A percentile compares a stretch with the other conserved stretches of the same genome.
These are phyloP conservation scores for Drosophila cyrtoloma DNA, from an alignment of 2,888 invertebrate genomes.

Conservation along the genomic window DNA sequence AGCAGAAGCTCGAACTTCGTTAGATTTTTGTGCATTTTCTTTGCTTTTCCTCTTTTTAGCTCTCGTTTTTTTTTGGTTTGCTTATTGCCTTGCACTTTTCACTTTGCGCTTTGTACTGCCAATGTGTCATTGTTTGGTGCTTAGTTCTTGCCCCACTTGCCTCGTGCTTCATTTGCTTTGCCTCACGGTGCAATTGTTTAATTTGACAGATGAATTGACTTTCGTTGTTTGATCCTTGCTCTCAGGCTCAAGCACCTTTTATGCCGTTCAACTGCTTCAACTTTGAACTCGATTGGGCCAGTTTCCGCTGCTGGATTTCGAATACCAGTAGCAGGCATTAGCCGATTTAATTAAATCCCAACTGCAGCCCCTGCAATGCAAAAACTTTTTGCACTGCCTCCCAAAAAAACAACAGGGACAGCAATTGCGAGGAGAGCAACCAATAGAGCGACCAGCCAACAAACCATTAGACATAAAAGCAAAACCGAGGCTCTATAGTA, in stretches of 20 bases:
- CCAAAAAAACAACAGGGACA: conserved; percentile 56
- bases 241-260: conserved; percentile 15
- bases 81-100: conserved; percentile 69
- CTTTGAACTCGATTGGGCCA: conserved; percentile 17
- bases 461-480: conserved; percentile 59
- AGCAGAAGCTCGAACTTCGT: conserved; percentile 24
- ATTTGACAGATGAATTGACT: conserved; percentile 74
- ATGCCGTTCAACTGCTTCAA: conserved; percentile 16
- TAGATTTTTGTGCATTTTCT: conserved; percentile 37
- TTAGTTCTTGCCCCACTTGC: conserved; percentile 42
- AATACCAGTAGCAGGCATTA: conserved; percentile 40
- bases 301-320: neutral
- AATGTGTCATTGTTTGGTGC: conserved; percentile 62
- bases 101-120: conserved; percentile 35
- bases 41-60: conserved; percentile 21
- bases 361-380: conserved; percentile 36
- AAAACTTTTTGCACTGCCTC: conserved; percentile 46
- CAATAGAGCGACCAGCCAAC: conserved; percentile 31
- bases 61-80: conserved; percentile 27
- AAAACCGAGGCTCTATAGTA: conserved; percentile 60
- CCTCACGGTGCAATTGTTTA: conserved; percentile 58
- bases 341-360: conserved; percentile 70
- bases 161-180: conserved; percentile 41
- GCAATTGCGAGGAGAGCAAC: conserved; percentile 36
- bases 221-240: conserved; percentile 41